phyloP scores from a whole-genome alignment of 2,797 vertebrate species.

The Periparus ater region DNA sequence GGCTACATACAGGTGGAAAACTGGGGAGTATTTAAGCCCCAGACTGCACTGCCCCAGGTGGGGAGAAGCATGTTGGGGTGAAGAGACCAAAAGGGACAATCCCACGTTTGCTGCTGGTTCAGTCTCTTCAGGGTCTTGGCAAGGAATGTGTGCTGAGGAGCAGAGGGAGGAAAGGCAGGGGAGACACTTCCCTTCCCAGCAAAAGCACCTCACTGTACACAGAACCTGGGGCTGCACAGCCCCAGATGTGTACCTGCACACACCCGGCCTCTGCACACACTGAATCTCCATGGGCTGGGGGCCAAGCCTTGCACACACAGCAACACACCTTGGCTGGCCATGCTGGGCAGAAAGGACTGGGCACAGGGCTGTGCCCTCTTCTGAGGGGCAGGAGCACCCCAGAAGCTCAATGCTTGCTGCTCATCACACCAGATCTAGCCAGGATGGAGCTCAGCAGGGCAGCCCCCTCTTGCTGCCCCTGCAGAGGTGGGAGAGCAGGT shows the following conservation, averaged over 20 bases:
- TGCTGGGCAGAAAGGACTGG: neutral
- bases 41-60: neutral
- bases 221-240: neutral
- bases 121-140: neutral
- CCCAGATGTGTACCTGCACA: neutral
- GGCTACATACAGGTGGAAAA: rapidly evolving
- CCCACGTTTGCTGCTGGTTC: rapidly evolving
- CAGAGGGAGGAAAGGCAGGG: neutral
- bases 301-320: neutral
- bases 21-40: neutral
- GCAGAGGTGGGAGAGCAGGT: neutral
- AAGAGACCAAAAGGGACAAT: neutral
- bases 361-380: neutral
- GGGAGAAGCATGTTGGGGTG: rapidly evolving
- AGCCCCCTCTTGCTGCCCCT: neutral
- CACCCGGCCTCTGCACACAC: neutral
- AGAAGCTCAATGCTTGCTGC: neutral
- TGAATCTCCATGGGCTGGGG: rapidly evolving
- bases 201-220: neutral
- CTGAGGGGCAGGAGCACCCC: neutral
- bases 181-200: neutral
- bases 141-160: neutral
- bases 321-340: neutral
- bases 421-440: neutral
- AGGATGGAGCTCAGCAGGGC: neutral